Base-by-base conservation (phyloP, 2,113 vertebrate genomes). In the Aythya baeri region DNA sequence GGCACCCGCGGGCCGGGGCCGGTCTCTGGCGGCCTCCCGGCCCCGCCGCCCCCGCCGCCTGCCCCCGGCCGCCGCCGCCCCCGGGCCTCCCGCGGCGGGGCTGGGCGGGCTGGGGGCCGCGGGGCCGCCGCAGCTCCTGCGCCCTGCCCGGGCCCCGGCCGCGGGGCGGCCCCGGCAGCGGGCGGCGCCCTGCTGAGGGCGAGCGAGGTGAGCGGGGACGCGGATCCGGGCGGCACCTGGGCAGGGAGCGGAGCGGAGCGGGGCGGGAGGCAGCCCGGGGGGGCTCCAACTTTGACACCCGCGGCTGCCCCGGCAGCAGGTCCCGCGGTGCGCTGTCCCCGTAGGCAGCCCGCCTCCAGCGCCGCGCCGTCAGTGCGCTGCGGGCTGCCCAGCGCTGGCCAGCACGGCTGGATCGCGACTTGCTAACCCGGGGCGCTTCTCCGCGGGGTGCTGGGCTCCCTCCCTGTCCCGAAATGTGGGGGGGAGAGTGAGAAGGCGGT, bases 121-220 rank as follows among this genome's bases (percentile, higher is more conserved):
- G 98, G 26, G 97, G 85, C 23, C 94, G 96, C 86, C 93, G 98
- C 97, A 98, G 98, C 87, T 98, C 98, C 57, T 99, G 99, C 84
- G 95, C 98, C 71, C 99, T 98, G 85, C 98, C 98, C 11, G 98
- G 98, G 44, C 17, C 44, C 94, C 93, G 98, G 93, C 98, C 98
- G 41, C 98, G 99, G 98, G 99, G 99, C 94, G 98, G 98, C 94
- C 98, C 98, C 49, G 92, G 78, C 68, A 97, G 92, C 96, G 96
- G 91, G 70, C 96, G 88, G 38, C 98, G 98, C 84, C 97, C 97
- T 83, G 96, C 98, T 80, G 98, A 99, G 98, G 98, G 98, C 97
- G 97, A 98, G 95, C 98, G 97, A 97, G 99, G 99, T 99, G 98
- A 97, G 46, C 46, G 46, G 46, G 46, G 46, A 21, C 46, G 18